These are phyloP conservation scores for Tinea pellionella DNA, from an alignment of 2,888 invertebrate species.

Conservation along the genomic window DNA sequence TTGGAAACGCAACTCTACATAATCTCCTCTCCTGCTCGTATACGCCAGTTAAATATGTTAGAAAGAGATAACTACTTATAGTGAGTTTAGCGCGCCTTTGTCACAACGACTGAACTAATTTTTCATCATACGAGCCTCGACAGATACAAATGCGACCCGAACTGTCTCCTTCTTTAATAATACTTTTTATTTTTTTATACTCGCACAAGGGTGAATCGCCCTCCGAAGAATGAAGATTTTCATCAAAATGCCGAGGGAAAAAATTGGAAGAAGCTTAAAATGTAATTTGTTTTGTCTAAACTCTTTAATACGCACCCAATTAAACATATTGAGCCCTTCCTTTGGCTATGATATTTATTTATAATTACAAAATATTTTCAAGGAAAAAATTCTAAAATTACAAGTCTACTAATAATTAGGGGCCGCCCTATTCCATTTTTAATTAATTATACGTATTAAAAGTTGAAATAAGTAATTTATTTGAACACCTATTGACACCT, in stretches of 20 bases:
- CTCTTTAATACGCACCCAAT: conserved; percentile 41
- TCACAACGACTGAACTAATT: conserved; percentile 69
- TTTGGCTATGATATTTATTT: not conserved
- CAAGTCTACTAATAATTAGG: too few relatives aligned
- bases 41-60: conserved; percentile 24
- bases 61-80: conserved; percentile 50
- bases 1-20: conserved; percentile 53
- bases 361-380: not conserved
- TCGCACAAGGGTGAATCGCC: conserved; percentile 58
- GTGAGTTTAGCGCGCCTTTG: conserved; percentile 65
- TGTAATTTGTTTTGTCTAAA: conserved; percentile 50
- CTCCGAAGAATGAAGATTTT: conserved; percentile 60
- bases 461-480: too few relatives aligned
- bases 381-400: too few relatives aligned
- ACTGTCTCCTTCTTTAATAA: conserved; percentile 71
- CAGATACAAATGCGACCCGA: conserved; percentile 69
- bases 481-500: too few relatives aligned
- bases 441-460: too few relatives aligned
- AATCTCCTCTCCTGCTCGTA: conserved; percentile 32
- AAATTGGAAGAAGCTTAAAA: conserved; percentile 58
- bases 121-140: conserved; percentile 70
- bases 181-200: conserved; percentile 63
- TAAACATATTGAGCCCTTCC: conserved; percentile 26
- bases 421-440: too few relatives aligned
- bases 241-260: conserved; percentile 45